Base-by-base conservation (phyloP, 2,113 vertebrate genomes). In the Equus quagga region DNA sequence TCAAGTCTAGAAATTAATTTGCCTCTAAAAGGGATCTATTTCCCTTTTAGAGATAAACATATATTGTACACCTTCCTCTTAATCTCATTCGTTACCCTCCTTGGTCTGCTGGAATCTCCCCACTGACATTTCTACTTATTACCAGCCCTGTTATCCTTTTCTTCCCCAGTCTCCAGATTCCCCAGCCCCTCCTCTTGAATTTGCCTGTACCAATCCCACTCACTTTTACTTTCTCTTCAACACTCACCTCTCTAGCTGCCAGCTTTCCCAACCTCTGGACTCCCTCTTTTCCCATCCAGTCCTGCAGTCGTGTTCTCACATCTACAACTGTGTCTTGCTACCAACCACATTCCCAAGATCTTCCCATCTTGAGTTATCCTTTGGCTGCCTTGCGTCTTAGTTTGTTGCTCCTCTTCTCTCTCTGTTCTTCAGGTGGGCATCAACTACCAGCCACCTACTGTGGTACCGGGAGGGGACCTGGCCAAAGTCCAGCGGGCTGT, bases 381-480 rank as follows among this genome's bases (percentile, higher is more conserved):
- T 51, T 65, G 60, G 17, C 78, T 73, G 14, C 46, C 62, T 67
- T 21, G 5, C 0, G 6, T 54, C 44, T n/a, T 75, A 33, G 78
- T 69, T 87, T 78, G 18, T 62, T 84, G 58, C 24, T 33, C 31
- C 14, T 54, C 33, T 26, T 86, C n/a, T 76, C 54, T 91, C 44
- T 96, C 64, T 81, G n/a, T 91, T 36, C n/a, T 79, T 6, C 94
- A 99, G 99, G 99, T 99, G 76, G 99, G 99, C 51, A 99, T 99
- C 97, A 99, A 99, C 95, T 99, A 99, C 83, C 99, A 99, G 97
- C 99, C 99, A 4, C 99, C 99, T 0, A 99, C 99, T 0, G 98
- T 98, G 3, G 99, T 99, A 73, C 99, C 99, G 0, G 99, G 99
- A 0, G 99, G 99, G 11, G 98, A 99, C 82, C 97, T 99, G 9